Percentiles rank a stretch among this genome's conserved stretches.
Evolutionary conservation across 1,140 invertebrate species (phyloP).

Genomic region (Onthophagus taurus): DNA sequence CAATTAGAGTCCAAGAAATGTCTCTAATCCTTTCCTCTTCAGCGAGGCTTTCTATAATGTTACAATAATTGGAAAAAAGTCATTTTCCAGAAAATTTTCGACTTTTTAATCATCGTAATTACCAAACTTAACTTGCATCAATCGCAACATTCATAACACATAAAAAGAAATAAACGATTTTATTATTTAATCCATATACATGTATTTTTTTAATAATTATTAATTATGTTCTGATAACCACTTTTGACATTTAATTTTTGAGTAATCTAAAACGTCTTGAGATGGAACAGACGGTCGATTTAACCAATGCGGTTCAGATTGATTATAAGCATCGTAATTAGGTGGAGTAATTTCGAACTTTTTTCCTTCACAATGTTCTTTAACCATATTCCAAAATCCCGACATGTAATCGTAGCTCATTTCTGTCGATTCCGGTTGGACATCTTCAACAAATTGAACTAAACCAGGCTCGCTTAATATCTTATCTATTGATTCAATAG

Average conservation of each 20-base stretch:
- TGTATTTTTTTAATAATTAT: neutral
- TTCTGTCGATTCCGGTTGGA: neutral
- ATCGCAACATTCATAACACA: no score
- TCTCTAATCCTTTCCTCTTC: no score
- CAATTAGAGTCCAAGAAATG: no score
- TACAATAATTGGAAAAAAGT: no score
- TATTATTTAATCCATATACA: no score
- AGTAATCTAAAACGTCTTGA: constrained; percentile 23
- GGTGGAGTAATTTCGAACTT: constrained; percentile 25
- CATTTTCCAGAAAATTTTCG: no score
- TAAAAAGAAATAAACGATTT: no score
- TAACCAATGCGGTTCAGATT: constrained; percentile 24
- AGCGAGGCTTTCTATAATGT: no score
- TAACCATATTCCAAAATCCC: constrained; percentile 28
- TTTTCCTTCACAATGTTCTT: constrained; percentile 15
- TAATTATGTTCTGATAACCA: constrained; percentile 19
- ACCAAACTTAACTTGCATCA: no score
- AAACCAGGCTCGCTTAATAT: neutral
- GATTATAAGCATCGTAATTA: constrained; percentile 21
- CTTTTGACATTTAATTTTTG: constrained; percentile 27
- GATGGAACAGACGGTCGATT: constrained; percentile 18
- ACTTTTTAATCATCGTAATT: no score
- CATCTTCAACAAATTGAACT: neutral
- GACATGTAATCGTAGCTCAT: constrained; percentile 15
- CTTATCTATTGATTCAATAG: neutral